Base-by-base conservation (phyloP, 2,113 vertebrate genomes). In the Ursus arctos region DNA sequence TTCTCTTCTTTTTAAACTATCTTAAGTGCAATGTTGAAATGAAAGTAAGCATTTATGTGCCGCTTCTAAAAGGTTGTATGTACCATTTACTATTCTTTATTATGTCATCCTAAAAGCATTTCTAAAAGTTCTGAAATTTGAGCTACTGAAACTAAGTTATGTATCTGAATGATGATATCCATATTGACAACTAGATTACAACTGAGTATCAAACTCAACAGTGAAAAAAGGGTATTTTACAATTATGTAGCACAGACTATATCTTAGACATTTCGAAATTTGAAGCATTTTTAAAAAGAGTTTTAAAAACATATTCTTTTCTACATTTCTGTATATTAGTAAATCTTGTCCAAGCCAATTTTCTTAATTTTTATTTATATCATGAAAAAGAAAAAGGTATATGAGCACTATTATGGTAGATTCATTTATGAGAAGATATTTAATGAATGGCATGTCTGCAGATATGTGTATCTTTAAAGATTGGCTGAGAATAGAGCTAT, bases 51-150 rank as follows among this genome's bases (percentile, higher is more conserved):
- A 76, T 94, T 82, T 91, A 47, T 36, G 22, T 53, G 49, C 18
- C n/a, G n/a, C 9, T 76, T 94, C 81, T 51, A 51, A 91, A 93
- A 97, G 21, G 4, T 67, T 61, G 13, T 59, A 51, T 51, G 18
- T 91, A 1, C n/a, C 53, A 65, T 28, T 93, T 91, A 59, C 87
- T 91, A 16, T 71, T 69, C 19, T 67, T 88, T 88, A 91, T 88
- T 91, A 49, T 63, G 61, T 31, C 21, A 88, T 49, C 13, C n/a
- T 91, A 47, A 91, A 96, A 63, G 51, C 59, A 77, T 53, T 57
- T 82, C n/a, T 88, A 31, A 83, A 93, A 53, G 85, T 93, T 91
- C 43, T 87, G 53, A 59, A 95, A 91, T 87, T 67, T 82, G 55
- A 77, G 47, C 59, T 57, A 77, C 13, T 76, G 57, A 81, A 93